These are phyloP conservation scores for Sclerurus mexicanus DNA, from an alignment of 2,113 vertebrate genomes.

Conservation along the genomic window DNA sequence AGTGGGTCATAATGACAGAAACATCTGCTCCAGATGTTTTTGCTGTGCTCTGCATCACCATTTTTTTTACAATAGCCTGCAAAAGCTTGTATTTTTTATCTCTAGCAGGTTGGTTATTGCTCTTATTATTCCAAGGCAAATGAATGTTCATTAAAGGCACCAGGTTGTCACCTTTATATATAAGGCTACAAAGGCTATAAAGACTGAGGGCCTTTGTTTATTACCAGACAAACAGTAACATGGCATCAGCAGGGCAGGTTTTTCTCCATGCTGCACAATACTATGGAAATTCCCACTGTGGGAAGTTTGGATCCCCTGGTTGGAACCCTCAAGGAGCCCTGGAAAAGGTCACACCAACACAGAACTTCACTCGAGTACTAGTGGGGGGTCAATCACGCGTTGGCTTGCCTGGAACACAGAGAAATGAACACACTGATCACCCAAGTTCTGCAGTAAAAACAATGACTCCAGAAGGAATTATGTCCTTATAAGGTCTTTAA, in stretches of 20 bases:
- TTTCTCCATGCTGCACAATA: background rate
- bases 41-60: background rate
- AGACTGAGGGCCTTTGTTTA: background rate
- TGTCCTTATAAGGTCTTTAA: background rate
- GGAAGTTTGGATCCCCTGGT: background rate
- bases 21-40: constrained; percentile 36
- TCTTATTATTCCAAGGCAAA: constrained; percentile 3
- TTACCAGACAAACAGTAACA: background rate
- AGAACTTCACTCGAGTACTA: background rate
- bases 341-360: background rate
- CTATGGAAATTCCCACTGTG: rapidly evolving
- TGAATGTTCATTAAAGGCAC: background rate
- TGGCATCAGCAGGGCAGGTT: background rate
- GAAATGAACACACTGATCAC: constrained; percentile 11
- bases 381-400: background rate
- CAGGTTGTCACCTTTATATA: background rate
- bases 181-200: background rate
- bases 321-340: background rate
- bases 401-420: background rate
- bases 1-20: background rate
- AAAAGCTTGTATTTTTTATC: background rate
- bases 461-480: background rate
- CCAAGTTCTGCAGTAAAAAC: background rate
- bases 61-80: background rate
- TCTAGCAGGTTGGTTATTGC: background rate